Evolutionary conservation across 2,797 vertebrate genomes (phyloP).

Genomic region (Rhabdomys pumilio): DNA sequence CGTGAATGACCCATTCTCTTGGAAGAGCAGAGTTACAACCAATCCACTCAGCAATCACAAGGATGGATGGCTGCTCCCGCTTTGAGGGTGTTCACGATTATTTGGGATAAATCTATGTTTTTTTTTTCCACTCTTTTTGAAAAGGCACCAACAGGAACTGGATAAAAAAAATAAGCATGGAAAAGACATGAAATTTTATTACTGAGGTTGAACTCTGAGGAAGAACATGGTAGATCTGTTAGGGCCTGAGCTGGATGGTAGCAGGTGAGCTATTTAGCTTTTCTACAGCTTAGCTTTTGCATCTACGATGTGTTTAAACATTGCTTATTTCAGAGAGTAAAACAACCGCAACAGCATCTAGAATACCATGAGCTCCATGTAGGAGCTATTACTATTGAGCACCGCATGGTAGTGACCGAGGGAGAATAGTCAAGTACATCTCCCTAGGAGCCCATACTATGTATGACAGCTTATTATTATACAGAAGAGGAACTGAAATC

Average conservation of each 20-base stretch:
- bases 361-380: not conserved
- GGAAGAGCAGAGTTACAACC: not conserved
- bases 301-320: not conserved
- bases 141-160: not conserved
- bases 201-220: not conserved
- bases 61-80: not conserved
- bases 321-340: not conserved
- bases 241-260: not conserved
- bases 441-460: not conserved
- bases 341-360: not conserved
- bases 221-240: not conserved
- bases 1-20: not conserved
- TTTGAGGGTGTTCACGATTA: not conserved
- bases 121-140: not conserved
- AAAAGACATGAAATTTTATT: not conserved
- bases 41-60: not conserved
- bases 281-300: not conserved
- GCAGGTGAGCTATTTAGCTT: not conserved
- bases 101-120: not conserved
- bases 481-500: not conserved
- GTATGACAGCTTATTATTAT: not conserved
- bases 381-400: not conserved
- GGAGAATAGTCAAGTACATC: not conserved
- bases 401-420: not conserved
- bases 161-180: not conserved